Conservation (phyloP, 1,140 invertebrate genomes). For the Teleogryllus occipitalis region DNA sequence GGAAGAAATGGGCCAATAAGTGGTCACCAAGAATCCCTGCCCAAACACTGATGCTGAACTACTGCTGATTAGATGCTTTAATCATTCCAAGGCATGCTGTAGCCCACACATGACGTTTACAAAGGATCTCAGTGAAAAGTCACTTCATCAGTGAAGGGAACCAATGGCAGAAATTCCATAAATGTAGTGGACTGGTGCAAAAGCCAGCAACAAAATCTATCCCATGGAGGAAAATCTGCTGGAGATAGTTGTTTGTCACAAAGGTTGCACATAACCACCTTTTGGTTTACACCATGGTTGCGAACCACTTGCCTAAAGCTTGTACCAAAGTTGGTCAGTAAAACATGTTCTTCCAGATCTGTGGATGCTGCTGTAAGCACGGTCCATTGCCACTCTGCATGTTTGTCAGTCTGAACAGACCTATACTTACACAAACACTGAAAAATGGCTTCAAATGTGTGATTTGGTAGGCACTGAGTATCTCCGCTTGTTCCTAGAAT, state of each 20-base stretch:
- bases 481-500: too few species aligned
- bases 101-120: background rate
- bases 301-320: background rate
- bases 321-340: background rate
- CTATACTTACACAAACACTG: too few species aligned
- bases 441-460: too few species aligned
- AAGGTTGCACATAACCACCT: background rate
- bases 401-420: too few species aligned
- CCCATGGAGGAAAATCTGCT: constrained; percentile 3
- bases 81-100: background rate
- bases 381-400: too few species aligned
- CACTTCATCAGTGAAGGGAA: background rate
- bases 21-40: too few species aligned
- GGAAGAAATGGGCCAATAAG: too few species aligned
- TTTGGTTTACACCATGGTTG: background rate
- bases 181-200: background rate
- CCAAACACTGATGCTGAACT: too few species aligned
- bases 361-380: background rate
- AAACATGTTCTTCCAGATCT: background rate
- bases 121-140: background rate
- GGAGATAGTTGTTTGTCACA: background rate
- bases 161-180: background rate
- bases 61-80: too few species aligned
- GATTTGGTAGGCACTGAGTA: too few species aligned
- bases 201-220: background rate